A percentile compares a stretch with the other conserved stretches of the same genome.
Conservation (phyloP, 2,888 invertebrate genomes). For the Eristalis intricaria region DNA sequence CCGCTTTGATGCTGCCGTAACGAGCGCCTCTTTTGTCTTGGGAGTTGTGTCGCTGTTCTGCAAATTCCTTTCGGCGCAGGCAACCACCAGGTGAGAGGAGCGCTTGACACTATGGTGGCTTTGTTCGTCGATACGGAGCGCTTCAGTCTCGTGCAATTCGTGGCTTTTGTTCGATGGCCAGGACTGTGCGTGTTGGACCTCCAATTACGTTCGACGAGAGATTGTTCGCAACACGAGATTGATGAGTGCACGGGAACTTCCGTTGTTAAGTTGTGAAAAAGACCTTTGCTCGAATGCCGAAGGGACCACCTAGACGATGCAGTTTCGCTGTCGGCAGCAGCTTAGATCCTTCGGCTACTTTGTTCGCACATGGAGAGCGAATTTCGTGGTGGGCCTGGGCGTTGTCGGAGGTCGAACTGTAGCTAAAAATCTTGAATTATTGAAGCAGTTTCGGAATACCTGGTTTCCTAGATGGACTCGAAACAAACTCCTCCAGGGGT, state of each 20-base stretch:
- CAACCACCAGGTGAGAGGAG: conserved; percentile 74
- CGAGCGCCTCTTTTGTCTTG: conserved; percentile 76
- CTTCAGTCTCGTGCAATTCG: conserved; percentile 76
- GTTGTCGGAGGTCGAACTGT: background rate
- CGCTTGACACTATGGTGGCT: conserved; percentile 68
- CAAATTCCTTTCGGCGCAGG: conserved; percentile 68
- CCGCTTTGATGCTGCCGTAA: conserved; percentile 80
- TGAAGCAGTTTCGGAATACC: too few species aligned
- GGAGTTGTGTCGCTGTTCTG: conserved; percentile 79
- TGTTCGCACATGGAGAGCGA: background rate
- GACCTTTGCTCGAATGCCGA: conserved; percentile 15
- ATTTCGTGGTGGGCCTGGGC: background rate
- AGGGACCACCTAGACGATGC: conserved; percentile 66
- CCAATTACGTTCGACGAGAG: conserved; percentile 63
- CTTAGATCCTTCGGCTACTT: background rate
- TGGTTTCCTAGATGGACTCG: too few species aligned
- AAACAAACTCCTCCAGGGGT: too few species aligned
- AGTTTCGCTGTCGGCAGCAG: background rate
- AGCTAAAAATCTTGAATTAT: background rate
- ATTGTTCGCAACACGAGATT: conserved; percentile 60
- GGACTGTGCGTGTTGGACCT: conserved; percentile 42
- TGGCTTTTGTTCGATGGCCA: conserved; percentile 53
- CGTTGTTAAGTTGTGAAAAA: conserved; percentile 14
- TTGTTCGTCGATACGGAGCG: conserved; percentile 77
- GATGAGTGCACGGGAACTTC: conserved; percentile 14